Evolutionary conservation across 1,140 invertebrate species (phyloP).

Genomic region (Mylabris phalerata): DNA sequence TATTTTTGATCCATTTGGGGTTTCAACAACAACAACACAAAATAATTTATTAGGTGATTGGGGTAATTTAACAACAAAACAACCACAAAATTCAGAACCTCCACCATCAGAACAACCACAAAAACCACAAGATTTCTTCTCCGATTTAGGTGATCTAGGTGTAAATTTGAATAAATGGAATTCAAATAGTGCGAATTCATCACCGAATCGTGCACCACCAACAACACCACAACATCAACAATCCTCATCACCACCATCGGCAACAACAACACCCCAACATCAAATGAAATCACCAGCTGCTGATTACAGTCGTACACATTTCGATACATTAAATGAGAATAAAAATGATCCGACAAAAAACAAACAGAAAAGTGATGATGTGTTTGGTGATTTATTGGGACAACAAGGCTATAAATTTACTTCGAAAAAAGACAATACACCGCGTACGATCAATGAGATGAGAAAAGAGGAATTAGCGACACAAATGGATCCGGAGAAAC

Average conservation of each 20-base stretch:
- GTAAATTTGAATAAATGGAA: constrained; percentile 12
- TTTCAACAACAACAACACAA: constrained; percentile 23
- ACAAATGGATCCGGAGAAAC: constrained; percentile 86
- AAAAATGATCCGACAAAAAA: constrained; percentile 43
- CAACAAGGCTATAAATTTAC: constrained; percentile 81
- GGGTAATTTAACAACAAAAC: constrained; percentile 22
- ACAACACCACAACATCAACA: constrained; percentile 36
- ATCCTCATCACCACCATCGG: too few relatives aligned
- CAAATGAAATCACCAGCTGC: constrained; percentile 35
- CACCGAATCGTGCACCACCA: constrained; percentile 33
- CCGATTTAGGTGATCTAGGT: constrained; percentile 42
- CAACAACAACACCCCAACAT: constrained; percentile 38
- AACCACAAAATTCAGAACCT: constrained; percentile 4
- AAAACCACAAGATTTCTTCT: constrained; percentile 48
- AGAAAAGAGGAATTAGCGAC: constrained; percentile 77
- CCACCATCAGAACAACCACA: constrained; percentile 14
- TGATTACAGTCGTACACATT: constrained; percentile 60
- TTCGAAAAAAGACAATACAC: constrained; percentile 65
- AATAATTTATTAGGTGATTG: constrained; percentile 30
- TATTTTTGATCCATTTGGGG: constrained; percentile 40
- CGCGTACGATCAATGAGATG: constrained; percentile 89
- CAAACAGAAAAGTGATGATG: constrained; percentile 54
- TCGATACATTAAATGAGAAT: constrained; percentile 49
- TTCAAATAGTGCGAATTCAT: constrained; percentile 1
- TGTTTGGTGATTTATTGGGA: constrained; percentile 86